Base-by-base conservation (phyloP, 1,140 invertebrate genomes). In the Mya arenaria region DNA sequence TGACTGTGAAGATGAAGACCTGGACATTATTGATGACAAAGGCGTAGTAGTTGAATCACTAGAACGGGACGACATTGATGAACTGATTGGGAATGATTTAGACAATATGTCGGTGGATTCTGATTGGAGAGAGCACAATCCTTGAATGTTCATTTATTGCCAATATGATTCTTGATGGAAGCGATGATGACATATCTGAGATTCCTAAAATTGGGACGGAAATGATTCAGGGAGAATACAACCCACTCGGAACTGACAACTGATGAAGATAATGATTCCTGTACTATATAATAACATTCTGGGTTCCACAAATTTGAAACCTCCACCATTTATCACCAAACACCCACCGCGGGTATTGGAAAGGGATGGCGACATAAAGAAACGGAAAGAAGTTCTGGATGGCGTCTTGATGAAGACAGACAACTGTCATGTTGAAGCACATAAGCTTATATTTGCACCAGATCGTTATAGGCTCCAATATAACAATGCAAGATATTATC, bases 301-400 rank as follows among this genome's bases (percentile, higher is more conserved):
- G 4, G 41, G 41, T 5, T 69, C 48, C 23, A 23, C 48, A 30
- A n/a, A 71, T 8, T 71, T 32, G 13, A 71, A 32, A 13, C 25
- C 30, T 13, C 66, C 66, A 4, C 5, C 36, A 6, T 48, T 71
- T 36, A 19, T 71, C 3, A 32, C 28, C 15, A 74, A 44, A 37
- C 36, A 63, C 25, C 72, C 72, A 13, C 55, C 55, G 30, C 72
- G 55, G 0, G 72, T 36, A 17, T 25, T 44, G 4, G 72, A 37
- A 8, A 74, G 72, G 62, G 56, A 74, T 44, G 72, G 62, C 32
- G 72, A 74, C 25, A 74, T 74, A 17, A 37, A 74, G 25, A 74
- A 63, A 32, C 55, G 39, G 34, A 25, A 62, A n/a, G 56, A 74
- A 62, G 37, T 74, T 1, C 25, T 37, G n/a, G 55, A 41, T 41